Conservation (phyloP, 2,113 vertebrate genomes). For the Corapipo altera region DNA sequence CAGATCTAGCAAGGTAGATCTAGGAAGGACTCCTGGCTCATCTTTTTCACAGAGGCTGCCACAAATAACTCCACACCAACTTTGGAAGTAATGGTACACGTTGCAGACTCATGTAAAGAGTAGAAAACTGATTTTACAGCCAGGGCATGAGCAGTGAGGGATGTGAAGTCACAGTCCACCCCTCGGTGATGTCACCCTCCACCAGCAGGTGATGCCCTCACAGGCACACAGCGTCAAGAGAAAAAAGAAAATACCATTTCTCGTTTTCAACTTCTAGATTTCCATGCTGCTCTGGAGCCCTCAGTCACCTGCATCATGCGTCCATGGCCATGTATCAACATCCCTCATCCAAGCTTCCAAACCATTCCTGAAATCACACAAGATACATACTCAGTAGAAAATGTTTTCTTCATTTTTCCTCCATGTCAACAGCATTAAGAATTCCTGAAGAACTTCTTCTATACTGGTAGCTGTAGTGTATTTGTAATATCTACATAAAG, state of each 20-base stretch:
- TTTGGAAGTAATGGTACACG: not conserved
- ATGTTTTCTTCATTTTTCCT: not conserved
- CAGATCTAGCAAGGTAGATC: not conserved
- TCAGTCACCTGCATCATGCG: not conserved
- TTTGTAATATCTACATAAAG: not conserved
- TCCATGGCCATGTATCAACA: slow-evolving; percentile 42
- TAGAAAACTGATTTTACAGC: not conserved
- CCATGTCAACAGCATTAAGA: not conserved
- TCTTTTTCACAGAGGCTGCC: not conserved
- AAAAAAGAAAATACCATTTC: not conserved
- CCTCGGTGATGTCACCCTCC: not conserved
- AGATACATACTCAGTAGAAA: not conserved
- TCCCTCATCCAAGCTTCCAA: slow-evolving; percentile 94
- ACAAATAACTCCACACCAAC: not conserved
- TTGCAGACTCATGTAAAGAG: not conserved
- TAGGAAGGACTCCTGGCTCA: not conserved
- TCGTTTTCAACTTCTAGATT: not conserved
- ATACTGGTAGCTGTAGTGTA: not conserved
- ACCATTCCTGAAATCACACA: slow-evolving; percentile 80
- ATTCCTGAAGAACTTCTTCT: not conserved
- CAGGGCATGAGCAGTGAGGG: too few species aligned
- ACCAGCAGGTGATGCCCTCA: not conserved
- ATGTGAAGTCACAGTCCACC: not conserved
- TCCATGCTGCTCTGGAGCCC: not conserved
- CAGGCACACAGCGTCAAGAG: not conserved